phyloP scores from a whole-genome alignment of 2,888 invertebrate genomes.

The Morpho deidamia region DNA sequence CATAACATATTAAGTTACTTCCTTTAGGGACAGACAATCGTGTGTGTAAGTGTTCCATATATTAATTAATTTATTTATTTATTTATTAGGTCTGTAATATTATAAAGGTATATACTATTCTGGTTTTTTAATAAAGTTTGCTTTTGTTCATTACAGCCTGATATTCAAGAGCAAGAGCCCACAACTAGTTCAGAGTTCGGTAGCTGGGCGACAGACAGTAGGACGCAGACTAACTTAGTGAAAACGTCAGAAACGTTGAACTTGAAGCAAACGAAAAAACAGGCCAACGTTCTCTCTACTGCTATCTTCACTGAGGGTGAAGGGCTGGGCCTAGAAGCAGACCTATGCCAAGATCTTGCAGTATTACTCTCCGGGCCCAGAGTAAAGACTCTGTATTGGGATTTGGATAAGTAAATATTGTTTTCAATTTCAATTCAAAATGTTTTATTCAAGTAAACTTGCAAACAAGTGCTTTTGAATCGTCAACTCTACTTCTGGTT shows the following conservation, averaged over 20 bases:
- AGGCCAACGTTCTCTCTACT: slow-evolving; percentile 77
- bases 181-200: slow-evolving; percentile 51
- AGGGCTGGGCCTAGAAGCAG: slow-evolving; percentile 80
- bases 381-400: slow-evolving; percentile 85
- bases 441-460: too few species aligned
- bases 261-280: slow-evolving; percentile 53
- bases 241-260: slow-evolving; percentile 68
- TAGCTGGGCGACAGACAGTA: slow-evolving; percentile 69
- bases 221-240: slow-evolving; percentile 65
- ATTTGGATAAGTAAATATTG: slow-evolving; percentile 61
- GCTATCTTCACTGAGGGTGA: slow-evolving; percentile 80
- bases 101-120: too few species aligned
- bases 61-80: not conserved
- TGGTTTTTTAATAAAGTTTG: too few species aligned
- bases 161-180: slow-evolving; percentile 38
- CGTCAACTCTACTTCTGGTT: too few species aligned
- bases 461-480: too few species aligned
- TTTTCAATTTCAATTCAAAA: not conserved
- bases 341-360: slow-evolving; percentile 83
- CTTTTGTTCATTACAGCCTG: slow-evolving; percentile 31
- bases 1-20: too few species aligned
- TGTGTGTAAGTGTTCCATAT: too few species aligned
- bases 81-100: not conserved
- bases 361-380: slow-evolving; percentile 84
- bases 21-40: too few species aligned